Conservation (phyloP, 2,888 invertebrate species). For the Eledone cirrhosa region DNA sequence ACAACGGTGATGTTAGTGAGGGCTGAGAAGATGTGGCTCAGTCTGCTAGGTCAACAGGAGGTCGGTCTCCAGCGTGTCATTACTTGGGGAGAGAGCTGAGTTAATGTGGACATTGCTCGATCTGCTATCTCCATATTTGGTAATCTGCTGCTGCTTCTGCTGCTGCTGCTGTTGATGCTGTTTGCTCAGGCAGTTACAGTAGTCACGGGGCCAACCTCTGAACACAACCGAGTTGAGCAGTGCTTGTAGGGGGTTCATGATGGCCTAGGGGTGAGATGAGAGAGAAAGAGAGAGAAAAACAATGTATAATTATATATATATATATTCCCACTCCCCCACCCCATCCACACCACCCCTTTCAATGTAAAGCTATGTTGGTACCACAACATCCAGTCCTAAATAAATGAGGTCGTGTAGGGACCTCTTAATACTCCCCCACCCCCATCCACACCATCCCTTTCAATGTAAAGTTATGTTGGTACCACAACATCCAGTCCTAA, state of each 20-base stretch:
- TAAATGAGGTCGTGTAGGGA: too few relatives aligned
- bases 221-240: slow-evolving; percentile 22
- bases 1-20: too few relatives aligned
- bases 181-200: slow-evolving; percentile 3
- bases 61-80: neutral
- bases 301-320: neutral
- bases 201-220: slow-evolving; percentile 16
- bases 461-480: too few relatives aligned
- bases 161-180: too few relatives aligned
- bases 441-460: too few relatives aligned
- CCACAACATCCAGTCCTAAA: too few relatives aligned
- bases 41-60: neutral
- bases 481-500: too few relatives aligned
- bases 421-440: too few relatives aligned
- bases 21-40: too few relatives aligned
- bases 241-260: slow-evolving; percentile 25
- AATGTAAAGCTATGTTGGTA: too few relatives aligned
- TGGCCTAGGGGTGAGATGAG: neutral
- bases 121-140: neutral
- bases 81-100: neutral
- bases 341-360: too few relatives aligned
- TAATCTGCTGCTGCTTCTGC: neutral
- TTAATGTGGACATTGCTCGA: neutral
- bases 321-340: too few relatives aligned
- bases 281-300: neutral